Conservation (phyloP, 2,113 vertebrate species). For the Microcebus tavaratra region DNA sequence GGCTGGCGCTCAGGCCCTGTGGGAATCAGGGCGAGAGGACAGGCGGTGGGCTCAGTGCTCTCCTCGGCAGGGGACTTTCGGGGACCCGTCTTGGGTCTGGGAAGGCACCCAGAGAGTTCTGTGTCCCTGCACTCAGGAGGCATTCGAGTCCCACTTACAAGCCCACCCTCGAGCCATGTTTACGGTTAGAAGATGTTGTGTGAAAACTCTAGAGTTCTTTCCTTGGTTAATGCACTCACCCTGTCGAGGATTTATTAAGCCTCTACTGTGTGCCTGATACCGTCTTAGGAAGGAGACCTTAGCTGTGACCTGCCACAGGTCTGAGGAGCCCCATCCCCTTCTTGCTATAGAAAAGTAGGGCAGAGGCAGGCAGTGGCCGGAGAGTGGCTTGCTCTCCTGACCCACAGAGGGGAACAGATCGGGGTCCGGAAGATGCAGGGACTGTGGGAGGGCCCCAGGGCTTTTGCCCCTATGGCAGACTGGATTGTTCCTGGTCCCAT, state of each 20-base stretch:
- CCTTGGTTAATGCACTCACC: neutral
- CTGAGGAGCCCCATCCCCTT: neutral
- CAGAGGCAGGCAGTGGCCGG: neutral
- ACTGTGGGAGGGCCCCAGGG: fast-evolving
- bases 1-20: fast-evolving
- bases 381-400: fast-evolving
- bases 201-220: neutral
- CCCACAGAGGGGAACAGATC: fast-evolving
- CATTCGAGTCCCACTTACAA: neutral
- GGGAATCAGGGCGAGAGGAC: neutral
- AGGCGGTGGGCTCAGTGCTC: fast-evolving
- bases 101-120: neutral
- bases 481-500: neutral
- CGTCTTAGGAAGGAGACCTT: neutral
- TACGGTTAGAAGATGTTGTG: neutral
- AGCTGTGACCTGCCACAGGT: neutral
- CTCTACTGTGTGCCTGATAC: too few relatives aligned
- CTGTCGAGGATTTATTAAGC: neutral
- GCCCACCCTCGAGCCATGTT: neutral
- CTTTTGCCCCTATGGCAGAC: fast-evolving
- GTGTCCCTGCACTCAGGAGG: neutral
- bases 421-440: neutral
- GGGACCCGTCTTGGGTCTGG: neutral
- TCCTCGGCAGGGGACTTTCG: fast-evolving
- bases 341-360: neutral